phyloP scores from a whole-genome alignment of 2,113 vertebrate species.

The Chaetorhynchus papuensis region DNA sequence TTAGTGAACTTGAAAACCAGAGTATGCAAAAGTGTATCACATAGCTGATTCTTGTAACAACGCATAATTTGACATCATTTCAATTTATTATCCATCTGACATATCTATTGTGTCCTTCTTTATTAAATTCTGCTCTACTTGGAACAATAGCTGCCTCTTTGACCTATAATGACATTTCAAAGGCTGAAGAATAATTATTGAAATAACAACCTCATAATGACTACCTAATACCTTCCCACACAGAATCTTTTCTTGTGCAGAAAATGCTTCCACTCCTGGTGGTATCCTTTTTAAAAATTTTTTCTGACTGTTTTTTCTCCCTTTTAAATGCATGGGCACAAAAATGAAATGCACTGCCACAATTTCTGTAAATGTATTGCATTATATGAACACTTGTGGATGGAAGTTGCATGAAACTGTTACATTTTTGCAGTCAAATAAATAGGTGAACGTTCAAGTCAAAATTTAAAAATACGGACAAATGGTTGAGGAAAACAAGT shows the following conservation, averaged over 20 bases:
- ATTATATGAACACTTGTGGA: not conserved
- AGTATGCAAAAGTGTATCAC: not conserved
- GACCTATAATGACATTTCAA: constrained; percentile 69
- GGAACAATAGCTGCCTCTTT: constrained; percentile 57
- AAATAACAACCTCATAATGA: constrained; percentile 69
- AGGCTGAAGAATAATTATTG: constrained; percentile 70
- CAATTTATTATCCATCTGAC: not conserved
- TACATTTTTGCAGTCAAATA: not conserved
- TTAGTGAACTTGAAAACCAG: not conserved
- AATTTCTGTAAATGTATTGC: not conserved
- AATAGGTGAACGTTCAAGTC: not conserved
- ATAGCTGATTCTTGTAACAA: not conserved
- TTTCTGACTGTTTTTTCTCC: not conserved
- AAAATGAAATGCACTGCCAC: constrained; percentile 38
- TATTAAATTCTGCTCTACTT: constrained; percentile 61
- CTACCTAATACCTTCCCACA: constrained; percentile 55
- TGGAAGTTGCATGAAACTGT: not conserved
- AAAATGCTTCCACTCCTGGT: not conserved
- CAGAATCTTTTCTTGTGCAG: constrained; percentile 32
- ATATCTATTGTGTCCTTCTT: not conserved
- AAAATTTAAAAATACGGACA: not conserved
- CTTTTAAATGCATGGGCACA: constrained; percentile 15
- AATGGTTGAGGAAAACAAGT: not conserved
- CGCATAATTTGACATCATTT: not conserved
- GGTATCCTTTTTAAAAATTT: not conserved